Percentiles rank a stretch among this genome's conserved stretches.
Evolutionary conservation across 2,888 invertebrate species (phyloP).

Genomic region (Troilus luridus): DNA sequence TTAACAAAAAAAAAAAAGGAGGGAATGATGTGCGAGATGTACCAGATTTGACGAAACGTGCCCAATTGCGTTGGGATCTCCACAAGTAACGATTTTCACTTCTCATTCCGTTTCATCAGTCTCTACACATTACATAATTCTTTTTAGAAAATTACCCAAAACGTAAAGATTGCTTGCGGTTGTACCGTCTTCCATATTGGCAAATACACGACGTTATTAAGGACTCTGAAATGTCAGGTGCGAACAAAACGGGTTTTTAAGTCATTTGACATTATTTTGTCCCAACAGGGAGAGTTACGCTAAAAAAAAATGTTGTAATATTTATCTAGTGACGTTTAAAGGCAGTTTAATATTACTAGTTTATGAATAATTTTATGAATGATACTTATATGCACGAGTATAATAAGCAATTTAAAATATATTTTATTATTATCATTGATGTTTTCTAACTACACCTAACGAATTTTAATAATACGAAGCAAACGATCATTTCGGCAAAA

Average conservation of each 20-base stretch:
- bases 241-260: neutral
- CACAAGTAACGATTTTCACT: neutral
- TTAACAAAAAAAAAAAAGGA: too few species aligned
- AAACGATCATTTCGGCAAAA: too few species aligned
- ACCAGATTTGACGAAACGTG: neutral
- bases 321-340: too few species aligned
- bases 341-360: too few species aligned
- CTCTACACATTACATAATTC: neutral
- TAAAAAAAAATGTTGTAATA: too few species aligned
- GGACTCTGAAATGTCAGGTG: neutral
- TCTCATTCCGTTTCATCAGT: neutral
- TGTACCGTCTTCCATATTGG: neutral
- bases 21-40: neutral
- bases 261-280: neutral
- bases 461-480: too few species aligned
- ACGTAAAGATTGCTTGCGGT: neutral
- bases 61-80: neutral
- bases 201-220: neutral
- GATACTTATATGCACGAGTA: too few species aligned
- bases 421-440: too few species aligned
- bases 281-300: too few species aligned
- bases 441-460: too few species aligned
- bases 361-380: too few species aligned
- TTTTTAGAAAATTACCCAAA: neutral
- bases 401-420: too few species aligned